Evolutionary conservation across 2,888 invertebrate genomes (phyloP).

Genomic region (Aquatica leii): DNA sequence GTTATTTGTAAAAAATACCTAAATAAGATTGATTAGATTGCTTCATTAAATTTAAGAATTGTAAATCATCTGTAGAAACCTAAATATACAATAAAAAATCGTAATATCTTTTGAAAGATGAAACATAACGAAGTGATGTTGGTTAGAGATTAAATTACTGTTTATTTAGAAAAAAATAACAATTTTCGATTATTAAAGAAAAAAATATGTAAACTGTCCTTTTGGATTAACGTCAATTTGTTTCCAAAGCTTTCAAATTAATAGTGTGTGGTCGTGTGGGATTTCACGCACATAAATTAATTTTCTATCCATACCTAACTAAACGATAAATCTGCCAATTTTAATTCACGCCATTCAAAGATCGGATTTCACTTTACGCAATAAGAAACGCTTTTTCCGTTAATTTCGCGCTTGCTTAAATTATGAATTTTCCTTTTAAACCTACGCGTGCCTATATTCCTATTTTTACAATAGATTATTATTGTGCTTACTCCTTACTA

Average conservation of each 20-base stretch:
- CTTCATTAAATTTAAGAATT: no score
- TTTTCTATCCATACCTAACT: conserved; percentile 8
- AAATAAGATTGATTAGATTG: no score
- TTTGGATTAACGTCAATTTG: conserved; percentile 13
- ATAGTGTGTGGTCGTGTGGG: conserved; percentile 22
- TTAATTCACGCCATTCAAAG: conserved; percentile 18
- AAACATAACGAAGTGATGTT: no score
- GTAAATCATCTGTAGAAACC: no score
- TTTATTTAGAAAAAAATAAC: no score
- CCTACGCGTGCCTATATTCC: not conserved
- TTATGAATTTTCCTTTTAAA: not conserved
- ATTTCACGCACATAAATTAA: conserved; percentile 21
- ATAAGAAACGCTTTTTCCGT: not conserved
- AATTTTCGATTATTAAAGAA: no score
- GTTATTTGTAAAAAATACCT: no score
- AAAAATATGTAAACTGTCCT: not conserved
- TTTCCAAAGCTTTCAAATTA: conserved; percentile 1
- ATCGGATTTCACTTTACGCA: conserved; percentile 17
- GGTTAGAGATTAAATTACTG: no score
- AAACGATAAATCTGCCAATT: conserved; percentile 21
- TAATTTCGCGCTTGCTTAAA: not conserved
- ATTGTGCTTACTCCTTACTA: no score
- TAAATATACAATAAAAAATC: no score
- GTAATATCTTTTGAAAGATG: no score
- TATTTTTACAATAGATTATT: not conserved